Percentiles rank a stretch among this genome's conserved stretches.
Conservation (phyloP, 2,113 vertebrate genomes). For the Megaceryle maxima region DNA sequence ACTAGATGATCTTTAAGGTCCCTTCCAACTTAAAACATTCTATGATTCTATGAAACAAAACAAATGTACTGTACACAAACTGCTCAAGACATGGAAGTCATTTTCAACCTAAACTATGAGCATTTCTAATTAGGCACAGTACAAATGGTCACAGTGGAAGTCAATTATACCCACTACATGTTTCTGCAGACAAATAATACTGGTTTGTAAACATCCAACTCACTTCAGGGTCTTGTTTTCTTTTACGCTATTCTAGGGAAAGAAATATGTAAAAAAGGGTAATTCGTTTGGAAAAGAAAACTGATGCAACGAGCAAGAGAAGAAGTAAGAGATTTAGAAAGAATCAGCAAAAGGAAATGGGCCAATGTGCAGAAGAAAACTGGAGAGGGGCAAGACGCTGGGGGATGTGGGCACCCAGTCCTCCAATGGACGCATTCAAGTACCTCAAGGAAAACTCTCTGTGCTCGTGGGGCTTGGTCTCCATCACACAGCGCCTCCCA, state of each 20-base stretch:
- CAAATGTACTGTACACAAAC: neutral
- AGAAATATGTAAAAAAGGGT: neutral
- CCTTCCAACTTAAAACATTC: no score
- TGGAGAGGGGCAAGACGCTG: neutral
- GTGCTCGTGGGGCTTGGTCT: accelerated
- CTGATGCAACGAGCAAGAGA: neutral
- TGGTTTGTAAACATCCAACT: neutral
- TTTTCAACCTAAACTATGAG: neutral
- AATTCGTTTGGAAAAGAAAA: neutral
- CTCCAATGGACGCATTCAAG: neutral
- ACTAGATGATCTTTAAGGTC: no score
- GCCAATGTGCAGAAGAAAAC: neutral
- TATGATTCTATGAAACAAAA: neutral
- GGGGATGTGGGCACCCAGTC: neutral
- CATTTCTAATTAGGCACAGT: neutral
- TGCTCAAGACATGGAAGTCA: neutral
- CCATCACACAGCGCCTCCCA: neutral
- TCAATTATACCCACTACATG: neutral
- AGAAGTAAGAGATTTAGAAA: neutral
- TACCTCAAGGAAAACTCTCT: neutral
- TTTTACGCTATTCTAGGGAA: neutral
- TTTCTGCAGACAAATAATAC: neutral
- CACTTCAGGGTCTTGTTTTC: neutral
- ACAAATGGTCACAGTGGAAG: neutral
- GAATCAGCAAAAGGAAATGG: neutral